Conservation (phyloP, 2,113 vertebrate genomes). For the Copsychus sechellarum region DNA sequence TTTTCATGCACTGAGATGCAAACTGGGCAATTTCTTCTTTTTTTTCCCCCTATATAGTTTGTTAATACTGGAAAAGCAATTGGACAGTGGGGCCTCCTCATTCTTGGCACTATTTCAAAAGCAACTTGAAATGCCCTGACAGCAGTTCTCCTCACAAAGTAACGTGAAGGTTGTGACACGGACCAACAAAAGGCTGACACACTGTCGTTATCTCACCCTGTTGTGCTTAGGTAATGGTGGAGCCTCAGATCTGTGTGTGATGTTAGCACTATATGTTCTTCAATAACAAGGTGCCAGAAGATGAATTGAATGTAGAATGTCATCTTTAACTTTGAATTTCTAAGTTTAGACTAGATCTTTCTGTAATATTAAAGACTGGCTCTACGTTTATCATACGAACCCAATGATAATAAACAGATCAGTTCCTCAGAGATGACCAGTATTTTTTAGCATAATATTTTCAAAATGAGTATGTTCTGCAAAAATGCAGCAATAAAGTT, state of each 20-base stretch:
- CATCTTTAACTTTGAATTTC: slow-evolving; percentile 47
- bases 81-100: slow-evolving; percentile 61
- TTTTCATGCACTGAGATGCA: slow-evolving; percentile 60
- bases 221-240: slow-evolving; percentile 61
- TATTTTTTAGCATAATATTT: neutral
- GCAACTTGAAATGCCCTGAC: slow-evolving; percentile 66
- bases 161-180: slow-evolving; percentile 59
- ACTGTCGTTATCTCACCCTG: slow-evolving; percentile 58
- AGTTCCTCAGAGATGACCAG: neutral
- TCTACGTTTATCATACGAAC: neutral
- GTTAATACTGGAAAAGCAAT: slow-evolving; percentile 62
- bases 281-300: slow-evolving; percentile 42
- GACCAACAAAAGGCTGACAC: slow-evolving; percentile 65
- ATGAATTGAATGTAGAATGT: slow-evolving; percentile 40
- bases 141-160: slow-evolving; percentile 66
- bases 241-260: slow-evolving; percentile 53
- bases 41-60: slow-evolving; percentile 13
- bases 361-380: neutral
- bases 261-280: slow-evolving; percentile 58
- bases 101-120: slow-evolving; percentile 68
- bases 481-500: neutral
- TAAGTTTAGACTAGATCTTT: slow-evolving; percentile 10
- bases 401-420: neutral
- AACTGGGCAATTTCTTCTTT: slow-evolving; percentile 52
- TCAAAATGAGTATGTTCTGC: neutral